Evolutionary conservation across 2,113 vertebrate genomes (phyloP), one percentile per base, ranked within the genome.

Genomic region (Proteles cristata): DNA sequence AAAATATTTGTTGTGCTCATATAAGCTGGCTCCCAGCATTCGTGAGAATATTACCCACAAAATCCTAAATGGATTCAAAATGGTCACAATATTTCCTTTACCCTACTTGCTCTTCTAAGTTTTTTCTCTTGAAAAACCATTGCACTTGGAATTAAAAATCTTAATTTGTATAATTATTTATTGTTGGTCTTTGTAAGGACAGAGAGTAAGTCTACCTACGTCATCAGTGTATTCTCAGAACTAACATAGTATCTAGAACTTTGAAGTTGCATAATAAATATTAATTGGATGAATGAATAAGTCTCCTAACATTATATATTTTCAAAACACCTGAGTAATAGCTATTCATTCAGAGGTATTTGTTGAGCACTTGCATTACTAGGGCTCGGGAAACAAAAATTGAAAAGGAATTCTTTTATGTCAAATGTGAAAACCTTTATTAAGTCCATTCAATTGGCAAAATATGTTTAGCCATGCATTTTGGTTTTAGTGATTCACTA

Each of bases 61-160:
- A 94, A 53, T 77, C 15, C 23, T 73, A 28, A 73, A 82, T 61
- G 1, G 58, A 23, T 11, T 3, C 9, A 21, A 90, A 68, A 2
- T 45, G 16, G 19, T 84, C 68, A 63, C 4, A 79, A 35, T 33
- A 21, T n/a, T 91, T 88, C 21, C 82, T 82, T 15, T n/a, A 7
- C 21, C 43, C 21, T 55, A 50, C 88, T 71, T 83, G 17, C 14
- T 77, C 61, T 85, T 73, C 7, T 31, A 65, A 61, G 58, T 61
- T 58, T 93, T 95, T 63, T 92, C 31, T 89, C n/a, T 63, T 84
- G 39, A 87, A 68, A 85, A 96, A 66, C 83, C 17, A 92, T 83
- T 74, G 71, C 58, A 73, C 11, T 85, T 97, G 39, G 11, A 92
- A 73, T 73, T 66, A 90, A 90, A 53, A 53, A 45, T 68, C 68